Evolutionary conservation across 1,140 invertebrate genomes (phyloP), one percentile per base, ranked within the genome.

Genomic region (Zaprionus inermis): DNA sequence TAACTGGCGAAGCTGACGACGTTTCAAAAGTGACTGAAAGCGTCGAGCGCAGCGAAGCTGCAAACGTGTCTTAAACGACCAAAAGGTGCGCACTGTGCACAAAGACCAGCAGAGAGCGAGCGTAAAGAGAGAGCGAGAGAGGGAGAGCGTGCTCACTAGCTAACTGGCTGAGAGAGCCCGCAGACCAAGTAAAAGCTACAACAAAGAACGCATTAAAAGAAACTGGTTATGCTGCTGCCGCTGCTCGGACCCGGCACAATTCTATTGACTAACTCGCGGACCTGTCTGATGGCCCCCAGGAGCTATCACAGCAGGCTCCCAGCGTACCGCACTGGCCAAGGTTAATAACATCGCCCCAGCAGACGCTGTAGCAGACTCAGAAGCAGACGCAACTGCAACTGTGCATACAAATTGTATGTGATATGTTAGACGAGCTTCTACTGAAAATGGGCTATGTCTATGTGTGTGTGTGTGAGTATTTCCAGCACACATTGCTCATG

Each of bases 31-130:
- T 76, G 70, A 83, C 81, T 84, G 73, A 79, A 81, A 71, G 60
- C 64, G 44, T 20, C 64, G 72, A 79, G 65, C 79, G 72, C 60
- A 79, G 60, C 79, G 59, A 71, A 82, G 80, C 72, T 84, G 76
- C 73, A 79, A 84, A 84, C 76, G 80, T 84, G 81, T 83, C 81
- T 84, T 84, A 76, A 58, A 79, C 68, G 69, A 52, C 71, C 55
- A 61, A 72, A 78, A 65, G 59, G 58, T 60, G 71, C 61, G 76
- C 73, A 72, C 36, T 32, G 30, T 10, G 30, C 30, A 32, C 7
- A 60, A 52, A 70, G 7, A 34, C 30, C 20, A 38, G n/a, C 18
- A 61, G 56, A 59, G 51, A 76, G 46, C 20, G 16, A 52, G 38
- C 24, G 24, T 4, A 56, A 20, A 46, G 30, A 20, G 20, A 14